Evolutionary conservation across 2,113 vertebrate genomes (phyloP), one percentile per base, ranked within the genome.

Genomic region (Amblyornis subalaris): DNA sequence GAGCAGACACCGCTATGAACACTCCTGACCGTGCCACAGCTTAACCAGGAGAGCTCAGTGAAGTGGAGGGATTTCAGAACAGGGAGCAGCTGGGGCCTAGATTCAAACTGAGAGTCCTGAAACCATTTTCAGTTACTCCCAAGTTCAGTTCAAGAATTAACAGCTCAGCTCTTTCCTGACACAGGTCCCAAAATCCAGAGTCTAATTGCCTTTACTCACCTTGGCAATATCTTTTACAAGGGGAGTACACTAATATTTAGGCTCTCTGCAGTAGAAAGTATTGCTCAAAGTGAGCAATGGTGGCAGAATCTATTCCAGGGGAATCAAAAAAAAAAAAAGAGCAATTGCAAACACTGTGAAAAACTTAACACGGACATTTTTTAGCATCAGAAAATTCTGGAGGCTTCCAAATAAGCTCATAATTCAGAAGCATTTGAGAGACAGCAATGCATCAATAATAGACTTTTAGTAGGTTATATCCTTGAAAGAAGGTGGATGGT

Each of bases 401-500:
- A 80, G 36, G 42, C 36, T 92, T 54, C 23, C 67, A 92, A 83
- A 61, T 55, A 87, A 91, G 89, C 83, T 64, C 72, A 64, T 89
- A 94, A 74, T 60, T 89, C 89, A 95, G 78, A 95, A 57, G 42
- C 45, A 60, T 35, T 65, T 62, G 61, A 84, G 81, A 90, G 36
- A 61, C 62, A 86, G 22, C 42, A 70, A 24, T 42, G 26, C 42
- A 83, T 85, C 71, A 92, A 58, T 50, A 82, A 81, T 19, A 73
- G 85, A 69, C 86, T 87, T 86, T 85, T 82, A 93, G 48, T 20
- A 75, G 72, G 38, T 87, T 84, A 47, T 66, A 77, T 57, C 71
- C 73, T 95, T 96, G 86, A 73, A 93, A 90, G 91, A 90, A 85
- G 69, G 88, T 70, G 70, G 62, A 90, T 47, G 36, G 31, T 91